Percentiles rank a stretch among this genome's conserved stretches.
These are phyloP conservation scores for Drosophila bipectinata DNA, from an alignment of 1,140 invertebrate species.

Conservation along the genomic window DNA sequence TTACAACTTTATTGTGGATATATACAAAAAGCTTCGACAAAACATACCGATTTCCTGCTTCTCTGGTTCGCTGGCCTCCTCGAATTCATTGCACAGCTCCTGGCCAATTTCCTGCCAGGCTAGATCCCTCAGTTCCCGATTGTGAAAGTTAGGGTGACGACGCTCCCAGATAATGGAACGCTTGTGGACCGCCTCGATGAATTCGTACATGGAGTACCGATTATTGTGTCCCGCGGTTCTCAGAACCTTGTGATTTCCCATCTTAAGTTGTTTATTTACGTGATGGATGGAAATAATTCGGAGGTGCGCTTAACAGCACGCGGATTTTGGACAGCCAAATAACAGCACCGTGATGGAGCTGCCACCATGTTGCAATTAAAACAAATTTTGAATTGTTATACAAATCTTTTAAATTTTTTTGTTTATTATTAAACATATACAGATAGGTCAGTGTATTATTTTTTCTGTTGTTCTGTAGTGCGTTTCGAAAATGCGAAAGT, in stretches of 20 bases:
- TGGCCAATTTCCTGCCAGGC: slow-evolving; percentile 69
- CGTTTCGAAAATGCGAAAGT: slow-evolving; percentile 40
- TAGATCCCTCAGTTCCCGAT: slow-evolving; percentile 61
- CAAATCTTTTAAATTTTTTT: slow-evolving; percentile 55
- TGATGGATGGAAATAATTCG: slow-evolving; percentile 16
- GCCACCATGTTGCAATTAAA: slow-evolving; percentile 20
- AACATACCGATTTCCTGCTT: slow-evolving; percentile 62
- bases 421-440: slow-evolving; percentile 68
- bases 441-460: slow-evolving; percentile 60
- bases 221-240: slow-evolving; percentile 57
- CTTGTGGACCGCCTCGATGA: slow-evolving; percentile 67
- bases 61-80: slow-evolving; percentile 41
- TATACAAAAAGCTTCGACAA: not conserved
- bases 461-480: slow-evolving; percentile 49
- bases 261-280: slow-evolving; percentile 47
- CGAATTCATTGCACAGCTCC: slow-evolving; percentile 60
- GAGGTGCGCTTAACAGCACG: slow-evolving; percentile 24
- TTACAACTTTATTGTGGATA: not conserved
- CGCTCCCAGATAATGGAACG: slow-evolving; percentile 64
- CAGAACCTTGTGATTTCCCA: slow-evolving; percentile 71
- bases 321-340: too few relatives aligned
- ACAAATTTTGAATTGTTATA: slow-evolving; percentile 47
- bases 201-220: slow-evolving; percentile 73
- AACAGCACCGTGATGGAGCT: slow-evolving; percentile 7
- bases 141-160: slow-evolving; percentile 63